These are phyloP conservation scores for Erpornis zantholeuca DNA, from an alignment of 2,113 vertebrate genomes.

Conservation along the genomic window DNA sequence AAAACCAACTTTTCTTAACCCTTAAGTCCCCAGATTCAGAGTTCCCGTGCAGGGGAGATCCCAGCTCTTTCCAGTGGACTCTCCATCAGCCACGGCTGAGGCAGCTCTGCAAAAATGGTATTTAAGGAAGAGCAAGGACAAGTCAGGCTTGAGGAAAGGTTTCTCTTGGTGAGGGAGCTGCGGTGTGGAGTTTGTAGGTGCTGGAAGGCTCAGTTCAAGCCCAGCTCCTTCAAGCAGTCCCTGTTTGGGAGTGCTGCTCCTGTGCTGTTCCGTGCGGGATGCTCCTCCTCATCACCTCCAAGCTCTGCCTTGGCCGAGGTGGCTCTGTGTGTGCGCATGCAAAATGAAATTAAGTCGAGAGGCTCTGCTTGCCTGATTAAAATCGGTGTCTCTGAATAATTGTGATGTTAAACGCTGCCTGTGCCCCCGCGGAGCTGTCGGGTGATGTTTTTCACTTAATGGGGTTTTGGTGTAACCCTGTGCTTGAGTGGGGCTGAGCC, in stretches of 20 bases:
- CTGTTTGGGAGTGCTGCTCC: not conserved
- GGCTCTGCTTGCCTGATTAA: not conserved
- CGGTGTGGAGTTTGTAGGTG: accelerated
- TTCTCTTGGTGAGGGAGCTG: accelerated
- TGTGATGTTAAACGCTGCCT: not conserved
- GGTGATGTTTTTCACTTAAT: not conserved
- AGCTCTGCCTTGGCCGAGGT: not conserved
- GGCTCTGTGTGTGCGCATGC: not conserved
- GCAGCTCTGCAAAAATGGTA: not conserved
- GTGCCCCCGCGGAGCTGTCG: not conserved
- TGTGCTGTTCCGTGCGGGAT: not conserved
- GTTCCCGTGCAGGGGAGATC: not conserved
- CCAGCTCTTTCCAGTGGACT: not conserved
- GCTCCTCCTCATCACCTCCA: accelerated
- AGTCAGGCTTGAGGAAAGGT: accelerated
- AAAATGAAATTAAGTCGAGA: not conserved
- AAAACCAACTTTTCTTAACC: too few relatives aligned
- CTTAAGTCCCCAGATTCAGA: too few relatives aligned
- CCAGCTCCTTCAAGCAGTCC: accelerated
- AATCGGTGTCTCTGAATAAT: not conserved
- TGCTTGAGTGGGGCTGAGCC: not conserved
- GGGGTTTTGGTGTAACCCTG: accelerated
- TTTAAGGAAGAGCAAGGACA: not conserved
- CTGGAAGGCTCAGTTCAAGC: not conserved
- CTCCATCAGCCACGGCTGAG: not conserved